Base-by-base conservation (phyloP, 2,888 invertebrate genomes). In the Amitus sp. region DNA sequence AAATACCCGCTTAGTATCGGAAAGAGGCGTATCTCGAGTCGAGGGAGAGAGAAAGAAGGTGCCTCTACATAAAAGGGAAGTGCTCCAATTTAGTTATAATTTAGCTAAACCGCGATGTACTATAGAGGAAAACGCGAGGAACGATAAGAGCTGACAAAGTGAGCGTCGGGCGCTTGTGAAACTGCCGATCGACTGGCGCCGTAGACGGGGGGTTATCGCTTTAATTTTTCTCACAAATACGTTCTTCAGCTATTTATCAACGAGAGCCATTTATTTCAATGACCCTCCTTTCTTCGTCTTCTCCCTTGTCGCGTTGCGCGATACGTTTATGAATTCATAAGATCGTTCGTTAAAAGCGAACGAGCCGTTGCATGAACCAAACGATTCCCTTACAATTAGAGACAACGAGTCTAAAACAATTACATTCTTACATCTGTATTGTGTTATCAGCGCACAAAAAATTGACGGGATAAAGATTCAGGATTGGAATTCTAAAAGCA, bases 161-260 rank as follows among this genome's bases (percentile, higher is more conserved):
- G 30, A 46, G 17, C 37, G 37, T 37, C 37, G 37, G 6, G 13
- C 42, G 49, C 62, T 69, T 55, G 45, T 67, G 59, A 68, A 68
- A 70, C 62, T 56, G 46, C 61, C 53, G 67, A 70, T 69, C 70
- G 74, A 72, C n/a, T 74, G 75, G 75, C 77, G 77, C 74, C 76
- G 70, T 66, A 52, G 65, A 67, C 60, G 53, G 69, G 60, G 70
- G 76, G 78, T 78, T 78, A 78, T 78, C 78, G 70, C 66, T 49
- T 67, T 74, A 69, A 71, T 62, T 68, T 68, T 71, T 67, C 64
- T 68, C 69, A 72, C 68, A 75, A 75, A 76, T 74, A 71, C 34
- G 42, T 18, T 40, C 40, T 39, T 40, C 18, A 30, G 19, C 37
- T 33, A 39, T 55, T 56, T 56, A 56, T 56, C 56, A 50, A 56